These are phyloP conservation scores for Thera obeliscata DNA, from an alignment of 2,888 invertebrate genomes.

Conservation along the genomic window DNA sequence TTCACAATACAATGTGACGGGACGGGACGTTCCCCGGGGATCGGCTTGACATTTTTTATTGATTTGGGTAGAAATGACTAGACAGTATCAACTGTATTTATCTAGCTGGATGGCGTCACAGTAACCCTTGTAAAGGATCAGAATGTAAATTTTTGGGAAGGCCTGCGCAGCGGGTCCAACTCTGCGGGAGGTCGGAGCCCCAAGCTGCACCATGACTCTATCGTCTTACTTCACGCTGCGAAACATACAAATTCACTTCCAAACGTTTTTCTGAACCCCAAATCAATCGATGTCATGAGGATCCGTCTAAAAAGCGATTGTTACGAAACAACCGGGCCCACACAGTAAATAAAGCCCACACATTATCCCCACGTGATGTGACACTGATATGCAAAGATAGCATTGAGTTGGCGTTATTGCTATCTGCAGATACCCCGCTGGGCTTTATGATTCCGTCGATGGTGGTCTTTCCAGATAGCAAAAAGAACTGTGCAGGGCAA, in stretches of 20 bases:
- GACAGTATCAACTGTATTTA: slow-evolving; percentile 57
- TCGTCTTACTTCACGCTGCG: slow-evolving; percentile 77
- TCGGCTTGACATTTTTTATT: slow-evolving; percentile 63
- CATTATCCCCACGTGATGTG: slow-evolving; percentile 42
- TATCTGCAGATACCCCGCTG: slow-evolving; percentile 48
- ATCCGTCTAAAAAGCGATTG: slow-evolving; percentile 52
- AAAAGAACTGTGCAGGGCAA: slow-evolving; percentile 20
- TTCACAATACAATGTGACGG: slow-evolving; percentile 49
- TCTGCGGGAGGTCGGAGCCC: slow-evolving; percentile 64
- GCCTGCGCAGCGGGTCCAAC: slow-evolving; percentile 59
- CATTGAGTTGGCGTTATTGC: slow-evolving; percentile 40
- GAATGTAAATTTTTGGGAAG: slow-evolving; percentile 75
- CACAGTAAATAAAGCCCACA: slow-evolving; percentile 58
- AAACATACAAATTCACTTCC: slow-evolving; percentile 80
- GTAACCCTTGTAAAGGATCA: slow-evolving; percentile 63
- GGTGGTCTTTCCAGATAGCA: slow-evolving; percentile 47
- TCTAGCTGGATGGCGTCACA: slow-evolving; percentile 50
- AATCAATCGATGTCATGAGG: slow-evolving; percentile 69
- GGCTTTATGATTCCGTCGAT: slow-evolving; percentile 42
- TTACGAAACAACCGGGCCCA: slow-evolving; percentile 59
- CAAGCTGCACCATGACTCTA: slow-evolving; percentile 65
- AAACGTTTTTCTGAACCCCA: slow-evolving; percentile 64
- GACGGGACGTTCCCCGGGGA: slow-evolving; percentile 50
- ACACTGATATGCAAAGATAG: slow-evolving; percentile 49
- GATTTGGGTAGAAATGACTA: slow-evolving; percentile 58